Conservation (phyloP, 2,888 invertebrate genomes). For the Temnothorax unifasciatus region DNA sequence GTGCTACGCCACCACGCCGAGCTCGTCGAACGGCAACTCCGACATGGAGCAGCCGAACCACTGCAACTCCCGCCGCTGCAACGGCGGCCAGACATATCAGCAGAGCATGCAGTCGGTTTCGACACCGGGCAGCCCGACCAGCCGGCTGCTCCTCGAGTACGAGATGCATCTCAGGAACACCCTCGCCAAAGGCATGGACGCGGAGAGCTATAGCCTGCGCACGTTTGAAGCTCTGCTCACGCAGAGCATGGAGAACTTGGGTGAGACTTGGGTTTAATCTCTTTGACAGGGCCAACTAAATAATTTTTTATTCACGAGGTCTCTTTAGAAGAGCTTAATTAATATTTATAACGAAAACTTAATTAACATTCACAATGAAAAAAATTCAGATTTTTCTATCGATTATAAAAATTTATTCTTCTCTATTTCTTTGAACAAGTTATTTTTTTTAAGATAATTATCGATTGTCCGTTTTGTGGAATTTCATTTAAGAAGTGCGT, state of each 20-base stretch:
- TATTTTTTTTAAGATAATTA: not conserved
- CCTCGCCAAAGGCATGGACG: conserved; percentile 97
- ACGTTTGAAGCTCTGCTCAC: conserved; percentile 97
- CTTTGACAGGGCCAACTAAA: not conserved
- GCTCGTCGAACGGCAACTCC: conserved; percentile 96
- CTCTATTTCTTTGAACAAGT: not conserved
- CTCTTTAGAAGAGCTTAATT: not conserved
- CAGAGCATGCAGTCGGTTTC: conserved; percentile 83
- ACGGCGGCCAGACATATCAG: conserved; percentile 87
- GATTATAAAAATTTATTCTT: not conserved
- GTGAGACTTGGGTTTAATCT: conserved; percentile 86
- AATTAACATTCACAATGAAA: not conserved
- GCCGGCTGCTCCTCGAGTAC: conserved; percentile 95
- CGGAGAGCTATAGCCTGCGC: conserved; percentile 97
- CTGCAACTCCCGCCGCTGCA: conserved; percentile 87
- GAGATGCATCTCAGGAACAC: conserved; percentile 98
- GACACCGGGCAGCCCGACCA: conserved; percentile 94
- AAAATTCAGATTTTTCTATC: not conserved
- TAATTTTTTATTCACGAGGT: not conserved
- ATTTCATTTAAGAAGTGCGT: not conserved
- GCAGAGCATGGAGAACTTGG: conserved; percentile 98
- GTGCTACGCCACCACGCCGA: conserved; percentile 97
- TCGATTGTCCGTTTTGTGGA: not conserved
- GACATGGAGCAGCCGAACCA: conserved; percentile 92
- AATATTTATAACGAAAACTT: conserved; percentile 1